Evolutionary conservation across 2,888 invertebrate genomes (phyloP), one percentile per base, ranked within the genome.

Genomic region (Polydesmus complanatus): DNA sequence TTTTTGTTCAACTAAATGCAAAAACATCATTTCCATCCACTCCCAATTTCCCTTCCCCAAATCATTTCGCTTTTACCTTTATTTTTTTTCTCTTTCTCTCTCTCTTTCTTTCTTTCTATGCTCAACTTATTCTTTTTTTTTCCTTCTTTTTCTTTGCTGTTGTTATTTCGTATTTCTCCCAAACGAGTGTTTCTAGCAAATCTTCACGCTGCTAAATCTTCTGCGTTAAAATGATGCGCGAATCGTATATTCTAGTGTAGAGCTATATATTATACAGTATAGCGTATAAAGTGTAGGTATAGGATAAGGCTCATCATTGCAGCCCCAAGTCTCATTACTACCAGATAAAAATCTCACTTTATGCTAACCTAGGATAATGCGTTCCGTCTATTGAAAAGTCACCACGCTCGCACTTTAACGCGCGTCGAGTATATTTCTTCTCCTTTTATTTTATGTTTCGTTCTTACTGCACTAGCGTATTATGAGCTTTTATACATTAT

Each of bases 261-360:
- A n/a, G n/a, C n/a, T n/a, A n/a, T n/a, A n/a, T n/a, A n/a, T n/a
- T n/a, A n/a, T n/a, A n/a, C n/a, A n/a, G n/a, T n/a, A n/a, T n/a
- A n/a, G n/a, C n/a, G n/a, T n/a, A n/a, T n/a, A n/a, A n/a, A n/a
- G n/a, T n/a, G n/a, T n/a, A n/a, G n/a, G 8, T 37, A 14, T 37
- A 37, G 5, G 5, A 8, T 14, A 37, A 37, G 14, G 37, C 37
- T 37, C 37, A 37, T 37, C 37, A 37, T 37, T 37, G n/a, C 8
- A 51, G 22, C 51, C n/a, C 51, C 5, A 51, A 51, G 51, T 51
- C 51, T 51, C 51, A 51, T 51, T 51, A 51, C 22, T 51, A 22
- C 51, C n/a, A 51, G 51, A 51, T 51, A 51, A 51, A 51, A 51
- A 51, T 51, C 51, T 51, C 51, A 51, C 51, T 22, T 51, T 37